Evolutionary conservation across 37 sponge, comb jelly and placozoan species (phyloP), one percentile per base, ranked within the genome.

Genomic region (Halichondria panicea): DNA sequence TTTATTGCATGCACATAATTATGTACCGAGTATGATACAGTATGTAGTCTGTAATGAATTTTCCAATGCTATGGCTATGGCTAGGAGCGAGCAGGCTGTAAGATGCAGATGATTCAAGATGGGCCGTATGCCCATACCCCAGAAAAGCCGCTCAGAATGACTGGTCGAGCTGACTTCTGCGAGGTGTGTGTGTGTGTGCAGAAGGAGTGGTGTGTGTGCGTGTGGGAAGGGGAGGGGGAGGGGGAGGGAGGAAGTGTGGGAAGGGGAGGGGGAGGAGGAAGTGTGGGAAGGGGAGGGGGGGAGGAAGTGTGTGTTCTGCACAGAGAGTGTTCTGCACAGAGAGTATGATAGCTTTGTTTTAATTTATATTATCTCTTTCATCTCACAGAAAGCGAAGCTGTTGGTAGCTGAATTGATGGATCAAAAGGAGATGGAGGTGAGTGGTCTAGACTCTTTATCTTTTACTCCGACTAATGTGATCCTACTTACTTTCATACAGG

Each of bases 71-170:
- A 15, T 48, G 44, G 22, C 4, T 35, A n/a, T 43, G 28, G 27
- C 21, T 43, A 96, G 92, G 95, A 97, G 68, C 71, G 81, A 42
- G 92, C 94, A 62, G 95, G 92, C 0, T 94, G 94, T 55, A 88
- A 89, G 59, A 92, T 98, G 94, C 93, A 92, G 73, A 95, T 98
- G 91, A 88, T 98, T 34, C 99, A 98, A 74, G 99, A 98, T 74
- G 92, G 94, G 1, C 72, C 46, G 38, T 94, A 81, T 76, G 72
- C 87, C 24, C 86, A 66, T 69, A 80, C 94, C 30, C 87, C 92
- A 12, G 94, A 97, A 63, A 97, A 97, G 57, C 97, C 97, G 9
- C 84, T 97, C 53, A 87, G 91, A 33, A 94, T 97, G 79, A 84
- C 77, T 45, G 95, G 95, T 33, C 45, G 50, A 3, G 62, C 71